Evolutionary conservation across 2,888 invertebrate species (phyloP), one percentile per base, ranked within the genome.

Genomic region (Epinotia nisella): DNA sequence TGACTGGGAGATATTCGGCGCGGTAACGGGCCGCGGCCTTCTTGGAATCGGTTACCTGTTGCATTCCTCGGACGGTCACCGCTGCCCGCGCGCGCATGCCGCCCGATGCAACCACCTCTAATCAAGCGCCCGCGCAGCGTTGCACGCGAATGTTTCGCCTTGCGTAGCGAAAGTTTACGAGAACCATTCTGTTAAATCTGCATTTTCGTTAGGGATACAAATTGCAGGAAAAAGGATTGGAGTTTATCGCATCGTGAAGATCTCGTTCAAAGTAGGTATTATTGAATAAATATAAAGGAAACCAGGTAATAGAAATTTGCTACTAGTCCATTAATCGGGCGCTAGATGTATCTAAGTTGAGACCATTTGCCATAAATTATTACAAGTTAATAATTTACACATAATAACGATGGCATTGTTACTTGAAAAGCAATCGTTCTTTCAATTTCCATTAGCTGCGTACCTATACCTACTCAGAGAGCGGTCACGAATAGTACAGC

Each of bases 21-120:
- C 92, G 88, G 92, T 93, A 93, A 93, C 93, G 93, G 93, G 88
- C 91, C 92, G 88, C 89, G 91, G 92, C 92, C 92, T 93, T 93
- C 93, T 91, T 88, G 92, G 93, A 93, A 93, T 90, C 89, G 92
- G 92, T 91, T 93, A 93, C 93, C 93, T 93, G 93, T 92, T 89
- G 92, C 93, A 93, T 93, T 93, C 93, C 92, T 86, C 80, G 85
- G 89, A 86, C 89, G 90, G 91, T 82, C 87, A 86, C 82, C 81
- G 85, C 87, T 79, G 82, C 76, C 75, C 76, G 77, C 78, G 75
- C 78, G 51, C 70, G 68, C 68, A 55, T 67, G 74, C 75, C 66
- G 59, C 73, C 72, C 76, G 77, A 77, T 85, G 86, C 88, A 88
- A 66, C 74, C 56, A 66, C 74, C 74, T 73, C 73, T 74, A 65